phyloP scores from a whole-genome alignment of 2,888 invertebrate genomes.

The Drosophila helvetica region DNA sequence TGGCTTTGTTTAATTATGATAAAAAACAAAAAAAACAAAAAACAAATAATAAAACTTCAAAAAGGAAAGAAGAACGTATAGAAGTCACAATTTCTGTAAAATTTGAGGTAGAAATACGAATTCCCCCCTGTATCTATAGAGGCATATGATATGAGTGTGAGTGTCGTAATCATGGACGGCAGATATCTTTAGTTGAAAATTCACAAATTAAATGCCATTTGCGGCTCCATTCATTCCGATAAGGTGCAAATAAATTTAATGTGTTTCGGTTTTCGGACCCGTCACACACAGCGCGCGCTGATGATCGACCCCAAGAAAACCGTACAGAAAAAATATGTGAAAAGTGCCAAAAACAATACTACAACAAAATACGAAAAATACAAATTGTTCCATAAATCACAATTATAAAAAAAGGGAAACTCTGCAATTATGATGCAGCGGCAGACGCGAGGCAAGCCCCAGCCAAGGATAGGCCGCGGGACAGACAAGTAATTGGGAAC shows the following conservation, averaged over 20 bases:
- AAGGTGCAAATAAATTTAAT: conserved; percentile 68
- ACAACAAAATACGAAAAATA: conserved; percentile 11
- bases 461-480: conserved; percentile 33
- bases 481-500: conserved; percentile 63
- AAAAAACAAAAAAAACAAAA: conserved; percentile 42
- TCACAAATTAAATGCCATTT: conserved; percentile 71
- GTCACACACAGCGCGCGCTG: conserved; percentile 28
- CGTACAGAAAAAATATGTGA: conserved; percentile 38
- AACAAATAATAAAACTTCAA: conserved; percentile 54
- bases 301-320: conserved; percentile 3
- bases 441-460: conserved; percentile 29
- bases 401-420: conserved; percentile 45
- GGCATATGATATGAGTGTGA: conserved; percentile 7
- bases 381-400: conserved; percentile 55
- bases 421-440: conserved; percentile 50
- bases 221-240: conserved; percentile 76
- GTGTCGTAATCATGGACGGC: conserved; percentile 29
- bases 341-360: conserved; percentile 27
- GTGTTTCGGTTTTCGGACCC: conserved; percentile 54
- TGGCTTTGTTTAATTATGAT: conserved; percentile 68
- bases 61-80: conserved; percentile 16
- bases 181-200: conserved; percentile 67
- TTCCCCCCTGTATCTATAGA: not conserved
- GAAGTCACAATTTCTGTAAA: conserved; percentile 50
- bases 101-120: conserved; percentile 42